Percentiles rank a stretch among this genome's conserved stretches.
Evolutionary conservation across 2,113 vertebrate genomes (phyloP).

Genomic region (Trochalopteron elliotii): DNA sequence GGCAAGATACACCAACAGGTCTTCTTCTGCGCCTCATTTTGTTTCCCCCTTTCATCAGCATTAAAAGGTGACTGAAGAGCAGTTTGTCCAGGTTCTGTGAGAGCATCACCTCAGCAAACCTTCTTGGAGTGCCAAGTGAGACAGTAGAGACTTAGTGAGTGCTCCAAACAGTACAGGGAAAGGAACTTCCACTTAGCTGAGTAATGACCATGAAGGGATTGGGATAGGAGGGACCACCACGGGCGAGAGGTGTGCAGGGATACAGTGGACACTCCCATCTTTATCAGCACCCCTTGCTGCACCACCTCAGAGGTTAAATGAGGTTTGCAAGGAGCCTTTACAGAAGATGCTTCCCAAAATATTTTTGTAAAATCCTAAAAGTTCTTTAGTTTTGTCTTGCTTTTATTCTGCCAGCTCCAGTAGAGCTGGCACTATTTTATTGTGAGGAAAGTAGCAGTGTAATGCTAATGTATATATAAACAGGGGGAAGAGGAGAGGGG

Average conservation of each 20-base stretch:
- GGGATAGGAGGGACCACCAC: background rate
- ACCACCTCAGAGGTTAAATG: background rate
- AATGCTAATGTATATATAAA: background rate
- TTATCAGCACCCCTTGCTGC: background rate
- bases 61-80: background rate
- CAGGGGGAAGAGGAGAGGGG: background rate
- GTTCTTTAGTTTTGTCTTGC: background rate
- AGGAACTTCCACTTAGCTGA: background rate
- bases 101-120: accelerated
- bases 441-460: background rate
- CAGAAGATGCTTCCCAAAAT: background rate
- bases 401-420: background rate
- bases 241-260: background rate
- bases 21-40: background rate
- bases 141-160: background rate
- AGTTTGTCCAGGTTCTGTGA: background rate
- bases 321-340: background rate
- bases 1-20: background rate
- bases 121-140: background rate
- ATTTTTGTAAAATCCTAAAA: background rate
- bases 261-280: background rate
- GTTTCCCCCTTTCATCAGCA: background rate
- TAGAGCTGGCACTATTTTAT: background rate
- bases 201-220: background rate
- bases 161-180: background rate